Evolutionary conservation across 2,113 vertebrate genomes (phyloP).

Genomic region (Alces alces): DNA sequence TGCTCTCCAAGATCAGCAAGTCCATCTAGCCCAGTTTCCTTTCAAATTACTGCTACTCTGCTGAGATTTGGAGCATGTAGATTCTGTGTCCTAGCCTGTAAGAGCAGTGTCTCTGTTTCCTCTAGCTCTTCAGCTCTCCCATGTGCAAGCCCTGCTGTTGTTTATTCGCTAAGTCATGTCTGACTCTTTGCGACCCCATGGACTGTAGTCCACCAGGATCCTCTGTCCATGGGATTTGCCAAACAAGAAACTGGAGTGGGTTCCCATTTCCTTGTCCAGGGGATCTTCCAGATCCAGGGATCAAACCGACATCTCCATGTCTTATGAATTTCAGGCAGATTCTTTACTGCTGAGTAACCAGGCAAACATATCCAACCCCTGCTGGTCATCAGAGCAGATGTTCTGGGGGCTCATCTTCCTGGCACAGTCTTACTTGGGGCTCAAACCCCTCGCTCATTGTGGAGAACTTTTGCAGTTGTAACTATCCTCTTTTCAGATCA

Average conservation of each 20-base stretch:
- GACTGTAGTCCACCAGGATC: neutral
- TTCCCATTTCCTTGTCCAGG: neutral
- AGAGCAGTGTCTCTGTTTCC: neutral
- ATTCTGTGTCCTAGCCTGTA: neutral
- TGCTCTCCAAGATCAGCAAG: neutral
- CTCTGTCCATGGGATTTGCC: neutral
- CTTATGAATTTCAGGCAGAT: neutral
- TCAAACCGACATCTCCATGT: accelerated
- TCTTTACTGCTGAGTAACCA: neutral
- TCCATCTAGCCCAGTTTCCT: neutral
- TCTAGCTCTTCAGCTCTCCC: neutral
- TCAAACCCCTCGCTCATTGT: neutral
- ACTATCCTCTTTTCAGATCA: neutral
- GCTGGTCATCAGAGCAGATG: neutral
- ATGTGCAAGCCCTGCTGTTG: neutral
- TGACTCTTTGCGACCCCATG: neutral
- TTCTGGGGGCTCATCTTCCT: neutral
- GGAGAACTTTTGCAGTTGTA: neutral
- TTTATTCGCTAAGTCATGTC: neutral
- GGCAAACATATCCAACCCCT: neutral
- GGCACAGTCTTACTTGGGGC: neutral
- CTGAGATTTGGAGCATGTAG: neutral
- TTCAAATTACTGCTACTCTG: neutral
- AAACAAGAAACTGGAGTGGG: neutral
- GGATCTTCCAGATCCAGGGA: neutral